Percentiles rank a stretch among this genome's conserved stretches.
Conservation (phyloP, 2,888 invertebrate genomes). For the Ctenicera cuprea region DNA sequence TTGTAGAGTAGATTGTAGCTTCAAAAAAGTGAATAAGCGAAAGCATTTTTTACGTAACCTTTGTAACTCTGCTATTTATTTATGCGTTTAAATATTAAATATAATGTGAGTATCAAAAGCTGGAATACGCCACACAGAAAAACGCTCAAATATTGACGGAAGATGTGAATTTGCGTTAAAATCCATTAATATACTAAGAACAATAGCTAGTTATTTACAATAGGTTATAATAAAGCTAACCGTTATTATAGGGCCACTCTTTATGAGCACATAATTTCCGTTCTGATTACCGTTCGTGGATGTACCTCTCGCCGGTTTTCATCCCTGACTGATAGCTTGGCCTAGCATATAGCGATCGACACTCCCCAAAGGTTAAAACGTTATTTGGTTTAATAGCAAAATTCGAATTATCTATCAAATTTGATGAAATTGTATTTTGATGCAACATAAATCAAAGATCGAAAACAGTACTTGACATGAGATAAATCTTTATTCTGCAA, state of each 20-base stretch:
- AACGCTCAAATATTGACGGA: background rate
- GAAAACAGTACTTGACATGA: too few species aligned
- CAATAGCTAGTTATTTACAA: background rate
- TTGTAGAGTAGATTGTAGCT: too few species aligned
- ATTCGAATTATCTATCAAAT: conserved; percentile 7
- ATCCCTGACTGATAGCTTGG: conserved; percentile 42
- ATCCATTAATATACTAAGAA: background rate
- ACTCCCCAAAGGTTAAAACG: conserved; percentile 32
- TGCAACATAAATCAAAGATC: background rate
- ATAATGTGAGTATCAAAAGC: too few species aligned
- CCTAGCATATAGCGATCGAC: conserved; percentile 20
- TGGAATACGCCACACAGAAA: too few species aligned
- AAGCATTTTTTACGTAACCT: too few species aligned
- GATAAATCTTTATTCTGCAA: too few species aligned
- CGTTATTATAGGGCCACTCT: conserved; percentile 41
- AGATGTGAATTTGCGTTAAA: background rate
- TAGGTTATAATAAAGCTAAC: conserved; percentile 13
- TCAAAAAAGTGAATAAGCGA: too few species aligned
- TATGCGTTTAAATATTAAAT: too few species aligned
- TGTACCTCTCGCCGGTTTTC: conserved; percentile 40
- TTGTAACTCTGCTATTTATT: too few species aligned
- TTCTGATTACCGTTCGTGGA: conserved; percentile 43
- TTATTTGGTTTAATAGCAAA: conserved; percentile 38
- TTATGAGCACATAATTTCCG: conserved; percentile 47
- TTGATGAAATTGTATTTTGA: background rate